A percentile compares a stretch with the other conserved stretches of the same genome.
phyloP scores from a whole-genome alignment of 2,113 vertebrate genomes.

The Elephantulus edwardii region DNA sequence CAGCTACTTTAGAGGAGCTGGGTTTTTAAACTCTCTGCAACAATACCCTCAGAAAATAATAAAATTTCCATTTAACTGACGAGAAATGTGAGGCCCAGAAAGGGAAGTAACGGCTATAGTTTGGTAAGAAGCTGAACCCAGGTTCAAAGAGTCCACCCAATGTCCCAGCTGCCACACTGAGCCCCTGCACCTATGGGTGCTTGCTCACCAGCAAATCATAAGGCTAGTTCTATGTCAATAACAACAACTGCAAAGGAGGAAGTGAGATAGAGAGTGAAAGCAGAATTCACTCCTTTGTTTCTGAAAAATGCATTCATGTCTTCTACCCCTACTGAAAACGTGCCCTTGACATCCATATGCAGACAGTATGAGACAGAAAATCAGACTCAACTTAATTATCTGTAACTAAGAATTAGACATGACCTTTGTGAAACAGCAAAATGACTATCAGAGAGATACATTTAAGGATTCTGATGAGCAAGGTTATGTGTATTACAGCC shows the following conservation, averaged over 20 bases:
- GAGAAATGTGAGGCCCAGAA: background rate
- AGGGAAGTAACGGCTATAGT: background rate
- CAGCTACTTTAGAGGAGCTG: background rate
- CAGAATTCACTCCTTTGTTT: background rate
- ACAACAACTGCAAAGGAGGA: background rate
- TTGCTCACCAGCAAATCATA: background rate
- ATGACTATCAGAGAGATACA: background rate
- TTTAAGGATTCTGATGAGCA: background rate
- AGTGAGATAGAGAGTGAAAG: background rate
- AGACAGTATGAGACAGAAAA: background rate
- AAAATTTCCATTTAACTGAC: background rate
- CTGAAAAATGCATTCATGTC: background rate
- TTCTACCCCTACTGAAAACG: background rate
- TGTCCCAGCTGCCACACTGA: background rate
- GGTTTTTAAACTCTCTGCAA: background rate
- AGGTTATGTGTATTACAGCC: background rate
- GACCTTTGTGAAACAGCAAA: constrained; percentile 15
- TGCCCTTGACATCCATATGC: background rate
- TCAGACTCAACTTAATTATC: background rate
- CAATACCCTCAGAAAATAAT: background rate
- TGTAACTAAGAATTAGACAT: background rate
- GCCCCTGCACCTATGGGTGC: background rate
- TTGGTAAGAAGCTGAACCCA: background rate
- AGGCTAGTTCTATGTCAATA: background rate
- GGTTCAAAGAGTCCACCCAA: background rate